Evolutionary conservation across 2,797 vertebrate genomes (phyloP).

Genomic region (Spinibarbus caldwelli): DNA sequence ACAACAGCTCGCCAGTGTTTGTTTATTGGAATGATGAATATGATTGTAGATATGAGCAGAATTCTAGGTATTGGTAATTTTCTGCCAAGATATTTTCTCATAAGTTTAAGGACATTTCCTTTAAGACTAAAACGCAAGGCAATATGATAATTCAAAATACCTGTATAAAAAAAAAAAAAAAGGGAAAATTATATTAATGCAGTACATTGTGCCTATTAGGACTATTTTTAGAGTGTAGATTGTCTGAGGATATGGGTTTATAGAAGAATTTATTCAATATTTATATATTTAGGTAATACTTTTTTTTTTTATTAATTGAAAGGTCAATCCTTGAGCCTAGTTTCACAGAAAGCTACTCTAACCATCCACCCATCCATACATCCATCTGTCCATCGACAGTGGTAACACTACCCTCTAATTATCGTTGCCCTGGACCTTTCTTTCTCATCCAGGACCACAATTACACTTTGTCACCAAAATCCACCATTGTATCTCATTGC

Average conservation of each 20-base stretch:
- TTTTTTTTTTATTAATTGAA: neutral
- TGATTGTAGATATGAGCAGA: neutral
- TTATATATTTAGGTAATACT: too few relatives aligned
- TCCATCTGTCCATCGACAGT: neutral
- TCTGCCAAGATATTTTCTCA: neutral
- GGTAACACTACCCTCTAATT: conserved; percentile 20
- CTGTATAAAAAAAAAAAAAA: too few relatives aligned
- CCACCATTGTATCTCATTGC: neutral
- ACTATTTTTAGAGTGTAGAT: neutral
- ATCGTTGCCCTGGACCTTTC: neutral
- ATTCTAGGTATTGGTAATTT: neutral
- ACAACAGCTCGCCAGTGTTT: neutral
- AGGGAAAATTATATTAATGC: too few relatives aligned
- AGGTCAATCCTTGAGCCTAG: too few relatives aligned
- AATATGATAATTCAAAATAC: too few relatives aligned
- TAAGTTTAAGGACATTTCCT: too few relatives aligned
- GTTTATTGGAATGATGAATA: conserved; percentile 6
- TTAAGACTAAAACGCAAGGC: too few relatives aligned
- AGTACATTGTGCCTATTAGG: neutral
- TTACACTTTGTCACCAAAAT: neutral
- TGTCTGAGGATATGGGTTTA: neutral
- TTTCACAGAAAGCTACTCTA: too few relatives aligned
- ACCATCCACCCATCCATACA: too few relatives aligned
- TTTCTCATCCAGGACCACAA: conserved; percentile 5
- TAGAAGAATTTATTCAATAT: neutral